These are phyloP conservation scores for Uropsilus gracilis DNA, from an alignment of 2,113 vertebrate species.

Conservation along the genomic window DNA sequence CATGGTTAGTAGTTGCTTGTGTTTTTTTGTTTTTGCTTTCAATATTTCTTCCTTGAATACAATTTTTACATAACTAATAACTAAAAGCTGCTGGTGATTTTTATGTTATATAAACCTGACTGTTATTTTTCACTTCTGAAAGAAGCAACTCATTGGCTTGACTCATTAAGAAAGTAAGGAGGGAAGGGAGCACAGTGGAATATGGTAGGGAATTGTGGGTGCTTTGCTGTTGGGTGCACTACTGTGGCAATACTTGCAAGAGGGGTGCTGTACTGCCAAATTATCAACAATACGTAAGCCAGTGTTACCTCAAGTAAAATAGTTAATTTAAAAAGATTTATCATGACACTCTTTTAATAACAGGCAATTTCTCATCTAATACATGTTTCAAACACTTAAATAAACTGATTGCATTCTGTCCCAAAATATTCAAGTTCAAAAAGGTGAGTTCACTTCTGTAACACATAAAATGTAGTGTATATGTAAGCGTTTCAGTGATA, in stretches of 20 bases:
- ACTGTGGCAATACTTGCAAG: no score
- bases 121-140: slow-evolving; percentile 24
- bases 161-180: background rate
- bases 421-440: background rate
- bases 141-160: background rate
- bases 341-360: background rate
- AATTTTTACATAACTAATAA: slow-evolving; percentile 15
- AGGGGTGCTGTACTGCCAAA: no score
- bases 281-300: no score
- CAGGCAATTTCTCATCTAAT: background rate
- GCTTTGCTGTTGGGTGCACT: no score
- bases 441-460: background rate
- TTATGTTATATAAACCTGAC: background rate
- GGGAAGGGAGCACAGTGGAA: no score
- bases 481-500: slow-evolving; percentile 12
- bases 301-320: no score
- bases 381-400: background rate
- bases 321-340: background rate
- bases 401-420: background rate
- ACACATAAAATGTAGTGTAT: background rate
- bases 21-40: background rate
- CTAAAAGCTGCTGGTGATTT: background rate
- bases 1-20: background rate
- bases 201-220: no score
- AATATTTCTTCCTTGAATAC: slow-evolving; percentile 23